Evolutionary conservation across 1,140 invertebrate species (phyloP).

Genomic region (Adoxophyes honmai): DNA sequence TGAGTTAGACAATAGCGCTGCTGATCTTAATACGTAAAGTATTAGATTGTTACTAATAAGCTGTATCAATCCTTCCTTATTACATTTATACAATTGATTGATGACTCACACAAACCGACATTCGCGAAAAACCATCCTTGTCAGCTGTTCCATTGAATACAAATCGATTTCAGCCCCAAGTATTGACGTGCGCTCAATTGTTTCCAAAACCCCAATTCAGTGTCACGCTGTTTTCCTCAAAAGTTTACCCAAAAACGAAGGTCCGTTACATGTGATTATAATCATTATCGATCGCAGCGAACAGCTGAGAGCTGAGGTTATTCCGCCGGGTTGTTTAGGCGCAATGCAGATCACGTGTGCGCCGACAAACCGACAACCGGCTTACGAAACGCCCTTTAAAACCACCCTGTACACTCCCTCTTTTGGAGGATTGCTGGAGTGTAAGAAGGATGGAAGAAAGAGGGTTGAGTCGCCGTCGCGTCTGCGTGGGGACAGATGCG

Average conservation of each 20-base stretch:
- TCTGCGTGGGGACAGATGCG: slow-evolving; percentile 49
- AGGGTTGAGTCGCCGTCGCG: slow-evolving; percentile 48
- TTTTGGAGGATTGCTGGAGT: background rate
- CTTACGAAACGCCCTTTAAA: slow-evolving; percentile 51
- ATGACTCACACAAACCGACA: no score
- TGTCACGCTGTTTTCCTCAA: no score
- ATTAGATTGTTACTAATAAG: no score
- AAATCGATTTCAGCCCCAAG: no score
- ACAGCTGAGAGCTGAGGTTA: slow-evolving; percentile 66
- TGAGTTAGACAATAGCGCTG: no score
- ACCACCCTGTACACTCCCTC: slow-evolving; percentile 26
- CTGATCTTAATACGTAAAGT: no score
- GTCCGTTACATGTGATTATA: slow-evolving; percentile 28
- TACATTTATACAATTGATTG: no score
- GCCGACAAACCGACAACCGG: slow-evolving; percentile 45
- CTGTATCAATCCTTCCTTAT: no score
- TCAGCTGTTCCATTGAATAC: no score
- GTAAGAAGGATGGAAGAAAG: slow-evolving; percentile 29
- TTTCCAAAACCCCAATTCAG: no score
- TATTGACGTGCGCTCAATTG: no score
- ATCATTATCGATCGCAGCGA: slow-evolving; percentile 49
- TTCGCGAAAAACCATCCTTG: no score
- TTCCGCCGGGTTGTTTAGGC: slow-evolving; percentile 69
- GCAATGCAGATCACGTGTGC: slow-evolving; percentile 75
- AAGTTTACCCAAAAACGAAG: background rate